Evolutionary conservation across 1,140 invertebrate species (phyloP), one percentile per base, ranked within the genome.

Genomic region (Zaprionus africanus): DNA sequence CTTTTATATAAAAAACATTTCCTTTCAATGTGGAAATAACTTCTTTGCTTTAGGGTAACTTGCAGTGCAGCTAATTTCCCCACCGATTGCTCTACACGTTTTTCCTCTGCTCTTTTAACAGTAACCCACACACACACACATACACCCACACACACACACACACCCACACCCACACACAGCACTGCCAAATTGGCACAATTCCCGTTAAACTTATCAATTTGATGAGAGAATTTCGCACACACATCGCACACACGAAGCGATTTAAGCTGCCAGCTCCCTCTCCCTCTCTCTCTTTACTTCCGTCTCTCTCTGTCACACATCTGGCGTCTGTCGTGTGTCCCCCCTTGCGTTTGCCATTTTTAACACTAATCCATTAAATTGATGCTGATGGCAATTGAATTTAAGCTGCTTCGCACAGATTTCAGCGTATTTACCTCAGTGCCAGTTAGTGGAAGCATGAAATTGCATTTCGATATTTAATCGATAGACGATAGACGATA

Each of bases 171-270:
- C 36, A 11, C 17, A 63, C 60, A 63, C 38, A 24, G 60, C 46
- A 41, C 46, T 56, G 41, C 56, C 71, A 88, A 88, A 88, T 88
- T 88, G 84, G 81, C 84, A 88, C 84, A 87, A 88, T 88, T 88
- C 85, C 72, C 69, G 66, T 81, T 90, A 77, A 90, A 81, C 85
- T 84, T 88, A 90, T 88, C 84, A 88, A 88, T 84, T 90, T 81
- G 84, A 86, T 86, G 83, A 76, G 78, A 78, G 43, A 73, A 57
- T 69, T 69, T 66, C 75, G 24, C 61, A 65, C 15, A 56, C 58
- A 46, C 19, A 28, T 66, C 75, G 24, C 61, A 65, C 15, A 56
- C 58, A 46, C 19, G 36, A 38, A 41, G 22, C 36, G 64, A 38
- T 67, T 57, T 17, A 58, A 24, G 49, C 38, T 61, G 41, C 31